Base-by-base conservation (phyloP, 2,113 vertebrate species). In the Gnathonemus longibarbis region DNA sequence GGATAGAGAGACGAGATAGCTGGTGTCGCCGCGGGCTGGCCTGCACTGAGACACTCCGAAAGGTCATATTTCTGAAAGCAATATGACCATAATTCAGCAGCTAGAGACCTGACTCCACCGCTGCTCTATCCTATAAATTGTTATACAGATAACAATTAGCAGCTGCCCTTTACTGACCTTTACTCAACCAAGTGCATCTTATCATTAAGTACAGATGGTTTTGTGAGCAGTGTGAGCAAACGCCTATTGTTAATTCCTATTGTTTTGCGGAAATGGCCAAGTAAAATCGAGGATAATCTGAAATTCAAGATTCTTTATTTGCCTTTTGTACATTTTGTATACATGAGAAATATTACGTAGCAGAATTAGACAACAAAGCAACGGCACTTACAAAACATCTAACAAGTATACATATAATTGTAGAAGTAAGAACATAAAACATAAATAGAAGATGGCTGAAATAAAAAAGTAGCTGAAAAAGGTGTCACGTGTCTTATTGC, bases 1-100 rank as follows among this genome's bases (percentile, higher is more conserved):
- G 91, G 91, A 91, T 91, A 90, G 91, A 91, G 91, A 91, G 91
- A 92, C 89, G 91, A 92, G 90, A 91, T 91, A 89, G 89, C 90
- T 92, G 91, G 90, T 42, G 77, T 91, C 89, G 84, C 92, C 89
- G 91, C 90, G 89, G 90, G 91, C 89, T 90, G 90, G 89, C 86
- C 86, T 56, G 91, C 52, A 91, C 90, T 88, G 93, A 92, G 90
- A 91, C 90, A 77, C 89, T 90, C 74, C 90, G 90, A 91, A 92
- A 92, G 93, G 92, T 93, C 91, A 92, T 52, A 46, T 84, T 84
- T 48, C 62, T 88, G 90, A 92, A 92, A 91, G 89, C 89, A 85
- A 93, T 93, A 92, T 84, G 53, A 48, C 56, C 91, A 91, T 92
- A 91, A 93, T 62, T 93, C 91, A 93, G 77, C 35, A 39, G 31